Base-by-base conservation (phyloP, 2,888 invertebrate species). In the Caenorhabditis panamensis region DNA sequence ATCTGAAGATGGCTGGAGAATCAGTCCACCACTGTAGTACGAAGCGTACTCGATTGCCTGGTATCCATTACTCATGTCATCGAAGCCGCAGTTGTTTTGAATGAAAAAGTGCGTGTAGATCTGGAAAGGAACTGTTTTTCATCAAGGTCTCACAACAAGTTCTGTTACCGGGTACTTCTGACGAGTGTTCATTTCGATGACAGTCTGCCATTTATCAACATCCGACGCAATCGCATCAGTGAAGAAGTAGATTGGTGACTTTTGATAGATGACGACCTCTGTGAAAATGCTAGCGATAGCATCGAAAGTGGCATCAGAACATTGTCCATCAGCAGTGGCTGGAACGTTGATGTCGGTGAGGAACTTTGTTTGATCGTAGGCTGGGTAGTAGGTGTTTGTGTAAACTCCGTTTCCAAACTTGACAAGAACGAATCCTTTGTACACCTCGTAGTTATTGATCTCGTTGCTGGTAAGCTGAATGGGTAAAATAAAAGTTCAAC, bases 211-310 rank as follows among this genome's bases (percentile, higher is more conserved):
- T 44, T 83, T 77, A n/a, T 83, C 79, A 31, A 64, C 51, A 62
- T 88, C 87, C 37, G 67, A 61, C 16, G 88, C 81, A 11, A 82
- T 69, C 16, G 84, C 88, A 54, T 88, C 88, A 31, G 88, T 88
- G 82, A 88, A 86, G 11, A 86, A 68, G 68, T 84, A 83, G 62
- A 88, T 73, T 5, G 88, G 86, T 22, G 88, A 88, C 66, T 88
- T 87, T 47, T 84, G 80, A 61, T 83, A 83, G 26, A 83, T 64
- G 18, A 72, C 73, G 24, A 82, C 82, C 61, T 77, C 64, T 11
- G 56, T 79, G 77, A 84, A 86, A 24, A 83, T 62, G 26, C 69
- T 73, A 28, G 67, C 61, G n/a, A 86, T 61, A 0, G 78, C 53
- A 44, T 73, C 80, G 20, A 86, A 82, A 37, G 80, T 68, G 36